Evolutionary conservation across 2,888 invertebrate species (phyloP).

Genomic region (Smittia sp.): DNA sequence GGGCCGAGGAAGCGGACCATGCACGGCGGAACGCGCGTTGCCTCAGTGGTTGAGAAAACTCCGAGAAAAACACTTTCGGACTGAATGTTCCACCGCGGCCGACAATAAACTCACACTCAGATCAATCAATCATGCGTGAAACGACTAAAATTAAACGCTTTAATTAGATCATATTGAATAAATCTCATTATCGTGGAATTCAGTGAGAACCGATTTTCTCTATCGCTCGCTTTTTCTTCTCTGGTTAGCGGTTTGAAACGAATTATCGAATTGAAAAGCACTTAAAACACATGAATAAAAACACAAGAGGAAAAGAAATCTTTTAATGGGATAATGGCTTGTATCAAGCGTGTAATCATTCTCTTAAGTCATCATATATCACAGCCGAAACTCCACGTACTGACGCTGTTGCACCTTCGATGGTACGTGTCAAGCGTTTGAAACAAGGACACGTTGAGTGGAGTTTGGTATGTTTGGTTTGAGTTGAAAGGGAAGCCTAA

Average conservation of each 20-base stretch:
- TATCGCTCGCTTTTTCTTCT: slow-evolving; percentile 18
- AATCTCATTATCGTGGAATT: slow-evolving; percentile 41
- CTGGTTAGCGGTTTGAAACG: slow-evolving; percentile 38
- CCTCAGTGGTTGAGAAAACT: neutral
- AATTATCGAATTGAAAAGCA: slow-evolving; percentile 28
- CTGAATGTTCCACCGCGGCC: neutral
- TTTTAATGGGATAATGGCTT: slow-evolving; percentile 27
- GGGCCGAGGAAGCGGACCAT: neutral
- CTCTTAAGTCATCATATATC: slow-evolving; percentile 9
- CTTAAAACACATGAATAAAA: slow-evolving; percentile 13
- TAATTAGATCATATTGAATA: slow-evolving; percentile 42
- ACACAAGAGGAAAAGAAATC: slow-evolving; percentile 15
- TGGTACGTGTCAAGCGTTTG: neutral
- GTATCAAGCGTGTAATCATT: slow-evolving; percentile 25
- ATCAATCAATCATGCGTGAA: slow-evolving; percentile 42
- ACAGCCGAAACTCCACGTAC: neutral
- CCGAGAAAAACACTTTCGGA: neutral
- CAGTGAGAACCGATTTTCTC: slow-evolving; percentile 19
- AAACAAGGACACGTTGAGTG: neutral
- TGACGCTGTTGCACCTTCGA: neutral
- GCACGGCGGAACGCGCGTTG: neutral
- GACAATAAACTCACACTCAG: slow-evolving; percentile 19
- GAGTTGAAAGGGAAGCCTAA: too few relatives aligned
- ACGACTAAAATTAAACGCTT: slow-evolving; percentile 40
- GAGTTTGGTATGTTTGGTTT: neutral